Percentiles rank a stretch among this genome's conserved stretches.
Conservation (phyloP, 2,113 vertebrate genomes). For the Protobothrops mucrosquamatus region DNA sequence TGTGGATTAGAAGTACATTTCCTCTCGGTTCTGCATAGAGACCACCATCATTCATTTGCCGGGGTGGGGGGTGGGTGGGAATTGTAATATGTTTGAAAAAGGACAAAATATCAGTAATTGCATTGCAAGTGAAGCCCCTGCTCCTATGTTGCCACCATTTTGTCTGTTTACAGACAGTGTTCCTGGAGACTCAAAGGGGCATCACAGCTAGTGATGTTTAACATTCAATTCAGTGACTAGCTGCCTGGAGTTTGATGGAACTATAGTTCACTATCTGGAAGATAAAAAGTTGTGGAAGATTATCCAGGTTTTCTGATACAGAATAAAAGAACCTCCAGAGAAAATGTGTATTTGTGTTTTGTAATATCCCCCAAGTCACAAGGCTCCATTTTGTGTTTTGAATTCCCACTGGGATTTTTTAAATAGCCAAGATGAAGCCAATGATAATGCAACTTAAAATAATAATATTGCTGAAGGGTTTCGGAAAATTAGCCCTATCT, state of each 20-base stretch:
- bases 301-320: not conserved
- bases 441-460: constrained; percentile 35
- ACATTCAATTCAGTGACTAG: not conserved
- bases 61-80: not conserved
- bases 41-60: not conserved
- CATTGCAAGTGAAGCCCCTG: not conserved
- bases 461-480: constrained; percentile 28
- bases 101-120: not conserved
- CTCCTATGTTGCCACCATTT: not conserved
- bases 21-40: not conserved
- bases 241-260: not conserved
- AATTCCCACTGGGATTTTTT: not conserved
- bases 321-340: not conserved
- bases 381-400: constrained; percentile 15
- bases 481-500: constrained; percentile 21
- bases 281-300: not conserved
- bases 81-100: not conserved
- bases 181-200: not conserved
- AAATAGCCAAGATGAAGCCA: constrained; percentile 18
- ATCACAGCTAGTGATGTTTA: not conserved
- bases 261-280: not conserved
- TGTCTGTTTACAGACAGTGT: not conserved
- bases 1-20: not conserved
- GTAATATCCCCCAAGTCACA: not conserved
- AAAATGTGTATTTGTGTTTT: not conserved